These are phyloP conservation scores for Rhadinocentrus ornatus DNA, from an alignment of 2,797 vertebrate genomes.

Conservation along the genomic window DNA sequence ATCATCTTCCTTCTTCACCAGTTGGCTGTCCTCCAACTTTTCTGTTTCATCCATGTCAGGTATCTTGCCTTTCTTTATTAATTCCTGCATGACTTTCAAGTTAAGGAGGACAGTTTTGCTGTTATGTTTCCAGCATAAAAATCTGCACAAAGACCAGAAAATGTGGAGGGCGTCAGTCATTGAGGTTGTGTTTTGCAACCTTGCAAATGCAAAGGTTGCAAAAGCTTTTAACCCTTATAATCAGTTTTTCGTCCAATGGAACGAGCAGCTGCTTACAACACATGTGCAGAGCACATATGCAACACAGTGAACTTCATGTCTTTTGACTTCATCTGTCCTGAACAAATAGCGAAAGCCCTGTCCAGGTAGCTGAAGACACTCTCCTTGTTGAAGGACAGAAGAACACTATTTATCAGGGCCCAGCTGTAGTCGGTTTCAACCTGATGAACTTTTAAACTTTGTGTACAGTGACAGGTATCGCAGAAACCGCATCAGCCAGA, in stretches of 20 bases:
- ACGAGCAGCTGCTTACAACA: not conserved
- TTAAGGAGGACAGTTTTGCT: not conserved
- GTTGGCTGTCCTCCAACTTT: not conserved
- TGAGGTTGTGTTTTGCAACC: constrained; percentile 5
- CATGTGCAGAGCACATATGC: constrained; percentile 2
- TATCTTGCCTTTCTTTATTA: constrained; percentile 14
- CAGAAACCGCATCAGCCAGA: not conserved
- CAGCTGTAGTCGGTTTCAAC: constrained; percentile 22
- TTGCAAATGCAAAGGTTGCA: constrained; percentile 14
- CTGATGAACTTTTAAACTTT: constrained; percentile 2
- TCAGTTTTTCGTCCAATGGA: not conserved
- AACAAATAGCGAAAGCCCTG: constrained; percentile 7
- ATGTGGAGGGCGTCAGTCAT: not conserved
- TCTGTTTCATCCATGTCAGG: constrained; percentile 9
- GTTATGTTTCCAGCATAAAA: constrained; percentile 4
- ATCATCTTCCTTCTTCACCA: constrained; percentile 12
- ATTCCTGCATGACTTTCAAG: constrained; percentile 12
- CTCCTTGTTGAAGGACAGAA: not conserved
- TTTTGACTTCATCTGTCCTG: not conserved
- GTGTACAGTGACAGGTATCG: not conserved
- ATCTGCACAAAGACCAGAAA: not conserved
- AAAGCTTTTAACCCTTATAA: constrained; percentile 3
- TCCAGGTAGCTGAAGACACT: not conserved
- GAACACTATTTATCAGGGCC: constrained; percentile 6
- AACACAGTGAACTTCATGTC: constrained; percentile 3